Base-by-base conservation (phyloP, 2,797 vertebrate species). In the Poeciliopsis turneri region DNA sequence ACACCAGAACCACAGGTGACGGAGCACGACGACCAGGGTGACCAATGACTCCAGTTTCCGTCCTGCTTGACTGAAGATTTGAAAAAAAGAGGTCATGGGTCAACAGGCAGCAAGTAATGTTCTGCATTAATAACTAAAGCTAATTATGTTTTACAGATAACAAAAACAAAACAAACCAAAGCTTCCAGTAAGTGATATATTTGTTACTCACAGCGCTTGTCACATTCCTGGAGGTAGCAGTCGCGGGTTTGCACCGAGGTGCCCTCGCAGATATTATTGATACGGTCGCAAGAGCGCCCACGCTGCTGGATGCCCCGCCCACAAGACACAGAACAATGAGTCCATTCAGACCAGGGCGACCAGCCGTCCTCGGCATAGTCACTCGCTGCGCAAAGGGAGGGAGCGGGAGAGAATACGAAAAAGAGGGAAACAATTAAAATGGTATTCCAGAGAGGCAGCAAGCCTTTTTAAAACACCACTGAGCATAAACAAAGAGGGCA, bases 271-370 rank as follows among this genome's bases (percentile, higher is more conserved):
- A 96, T 97, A 94, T 97, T 98, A 93, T 98, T 99, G 95, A 99
- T 98, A 84, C 98, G 98, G 86, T 99, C 98, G 64, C 98, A 99
- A 86, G 98, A 99, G 84, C 98, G 97, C 25, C 98, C 98, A 8
- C 98, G 97, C 94, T 99, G 98, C 94, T 99, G 98, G 90, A 97
- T 97, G 74, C 98, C 98, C 70, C 97, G 97, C 91, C 98, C 98
- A 92, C 98, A 99, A 0, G 98, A 98, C 70, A 96, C 96, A 0
- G 98, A 99, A 95, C 98, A 99, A 76, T 98, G 96, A 72, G 98
- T 99, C 98, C 98, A 99, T 93, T 99, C 98, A 89, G 98, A 99
- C 98, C 98, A 99, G 0, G 96, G 98, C 80, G 98, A 99, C 98
- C 98, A 99, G 92, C 97, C 96, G 46, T 98, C 98, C 36, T 99